Percentiles rank a stretch among this genome's conserved stretches.
Conservation (phyloP, 2,113 vertebrate genomes). For the Mirounga angustirostris region DNA sequence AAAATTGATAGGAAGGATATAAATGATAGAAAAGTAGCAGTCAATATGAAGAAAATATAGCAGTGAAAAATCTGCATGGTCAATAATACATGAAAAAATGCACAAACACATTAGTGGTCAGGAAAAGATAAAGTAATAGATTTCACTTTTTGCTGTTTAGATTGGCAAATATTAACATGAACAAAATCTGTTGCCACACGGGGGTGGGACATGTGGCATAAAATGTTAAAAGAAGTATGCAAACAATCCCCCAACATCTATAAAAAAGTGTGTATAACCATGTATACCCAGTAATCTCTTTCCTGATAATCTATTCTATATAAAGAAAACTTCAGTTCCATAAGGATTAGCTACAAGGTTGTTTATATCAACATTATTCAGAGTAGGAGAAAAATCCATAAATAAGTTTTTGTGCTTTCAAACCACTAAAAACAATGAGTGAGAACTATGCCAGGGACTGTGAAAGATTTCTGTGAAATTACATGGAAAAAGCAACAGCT, state of each 20-base stretch:
- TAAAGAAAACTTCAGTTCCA: not conserved
- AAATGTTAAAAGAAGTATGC: not conserved
- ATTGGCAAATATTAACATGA: conserved; percentile 33
- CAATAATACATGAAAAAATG: not conserved
- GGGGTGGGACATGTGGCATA: not conserved
- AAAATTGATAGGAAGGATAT: not conserved
- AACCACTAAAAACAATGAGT: not conserved
- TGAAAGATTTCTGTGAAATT: not conserved
- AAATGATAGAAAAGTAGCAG: not conserved
- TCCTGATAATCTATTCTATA: not conserved
- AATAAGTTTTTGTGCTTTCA: conserved; percentile 16
- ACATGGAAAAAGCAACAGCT: not conserved
- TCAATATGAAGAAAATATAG: not conserved
- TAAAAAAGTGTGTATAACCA: not conserved
- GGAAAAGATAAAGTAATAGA: conserved; percentile 12
- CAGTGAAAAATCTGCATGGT: not conserved
- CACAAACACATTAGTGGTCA: not conserved
- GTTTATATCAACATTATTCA: not conserved
- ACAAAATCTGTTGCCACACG: not conserved
- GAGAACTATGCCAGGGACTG: not conserved
- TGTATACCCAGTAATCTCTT: not conserved
- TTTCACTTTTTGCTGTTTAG: not conserved
- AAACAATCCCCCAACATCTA: not conserved
- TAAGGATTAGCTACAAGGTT: not conserved
- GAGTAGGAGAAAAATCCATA: not conserved